phyloP scores from a whole-genome alignment of 1,140 invertebrate species.

The Thrips palmi region DNA sequence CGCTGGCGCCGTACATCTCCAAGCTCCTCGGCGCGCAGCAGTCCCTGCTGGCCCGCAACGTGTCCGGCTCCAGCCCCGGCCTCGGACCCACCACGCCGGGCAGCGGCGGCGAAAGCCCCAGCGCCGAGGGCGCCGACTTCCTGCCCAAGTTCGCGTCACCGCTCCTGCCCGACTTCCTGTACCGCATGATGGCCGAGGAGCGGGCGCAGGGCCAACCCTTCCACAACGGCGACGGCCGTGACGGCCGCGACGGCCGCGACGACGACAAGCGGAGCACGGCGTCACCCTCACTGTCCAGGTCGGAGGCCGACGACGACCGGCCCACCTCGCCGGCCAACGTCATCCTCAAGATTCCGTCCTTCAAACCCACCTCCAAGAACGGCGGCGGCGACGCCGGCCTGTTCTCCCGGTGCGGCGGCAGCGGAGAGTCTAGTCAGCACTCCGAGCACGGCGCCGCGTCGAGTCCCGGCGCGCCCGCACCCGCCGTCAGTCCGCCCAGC shows the following conservation, averaged over 20 bases:
- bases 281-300: constrained; percentile 26
- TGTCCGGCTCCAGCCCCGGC: no score
- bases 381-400: constrained; percentile 29
- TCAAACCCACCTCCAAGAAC: constrained; percentile 50
- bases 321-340: constrained; percentile 36
- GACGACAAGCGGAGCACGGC: constrained; percentile 26
- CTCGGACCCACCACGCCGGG: no score
- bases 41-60: no score
- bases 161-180: constrained; percentile 15
- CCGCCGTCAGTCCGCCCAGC: no score
- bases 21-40: constrained; percentile 28
- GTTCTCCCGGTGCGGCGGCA: constrained; percentile 19
- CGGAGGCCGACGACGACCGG: constrained; percentile 31
- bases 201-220: constrained; percentile 17
- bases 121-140: constrained; percentile 17
- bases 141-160: constrained; percentile 14
- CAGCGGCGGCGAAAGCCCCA: constrained; percentile 20
- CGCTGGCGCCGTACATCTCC: constrained; percentile 36
- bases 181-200: constrained; percentile 17
- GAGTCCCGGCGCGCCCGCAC: constrained; percentile 16
- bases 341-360: constrained; percentile 85
- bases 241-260: constrained; percentile 17
- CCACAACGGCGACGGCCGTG: no score
- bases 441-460: no score
- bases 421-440: constrained; percentile 22